Conservation (phyloP, 2,888 invertebrate species). For the Urechis unicinctus region DNA sequence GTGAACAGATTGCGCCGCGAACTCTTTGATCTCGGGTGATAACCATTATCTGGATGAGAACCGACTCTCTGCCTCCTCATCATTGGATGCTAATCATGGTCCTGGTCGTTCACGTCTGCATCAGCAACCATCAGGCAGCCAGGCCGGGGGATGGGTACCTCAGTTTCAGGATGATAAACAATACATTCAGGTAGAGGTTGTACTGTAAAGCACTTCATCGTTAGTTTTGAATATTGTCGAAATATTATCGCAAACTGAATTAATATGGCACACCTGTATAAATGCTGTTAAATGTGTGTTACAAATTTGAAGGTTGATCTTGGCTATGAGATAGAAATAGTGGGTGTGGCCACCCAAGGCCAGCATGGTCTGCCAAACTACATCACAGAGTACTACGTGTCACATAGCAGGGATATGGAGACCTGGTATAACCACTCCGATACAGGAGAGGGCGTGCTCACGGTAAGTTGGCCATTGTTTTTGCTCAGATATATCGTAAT, state of each 20-base stretch:
- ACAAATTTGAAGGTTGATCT: not conserved
- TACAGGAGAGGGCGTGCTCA: too few species aligned
- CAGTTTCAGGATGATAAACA: conserved; percentile 2
- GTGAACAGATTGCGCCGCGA: conserved; percentile 1
- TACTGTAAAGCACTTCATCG: too few species aligned
- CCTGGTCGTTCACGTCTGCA: conserved; percentile 5
- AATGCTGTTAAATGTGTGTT: not conserved
- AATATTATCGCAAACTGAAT: too few species aligned
- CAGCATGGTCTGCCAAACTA: not conserved
- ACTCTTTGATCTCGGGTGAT: not conserved
- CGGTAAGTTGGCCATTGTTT: too few species aligned
- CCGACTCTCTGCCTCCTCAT: conserved; percentile 5
- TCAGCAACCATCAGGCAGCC: not conserved
- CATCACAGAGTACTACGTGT: not conserved
- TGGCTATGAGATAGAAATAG: not conserved
- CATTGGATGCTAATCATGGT: not conserved
- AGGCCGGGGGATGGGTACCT: conserved; percentile 10
- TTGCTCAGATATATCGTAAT: too few species aligned
- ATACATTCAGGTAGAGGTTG: conserved; percentile 12
- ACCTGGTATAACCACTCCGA: not conserved
- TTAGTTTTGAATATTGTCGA: too few species aligned
- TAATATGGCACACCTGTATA: not conserved
- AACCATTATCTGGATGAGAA: conserved; percentile 1
- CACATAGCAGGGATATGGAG: not conserved
- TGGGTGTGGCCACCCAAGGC: not conserved